Percentiles rank a stretch among this genome's conserved stretches.
Evolutionary conservation across 2,797 vertebrate genomes (phyloP).

Genomic region (Clarias fuscus): DNA sequence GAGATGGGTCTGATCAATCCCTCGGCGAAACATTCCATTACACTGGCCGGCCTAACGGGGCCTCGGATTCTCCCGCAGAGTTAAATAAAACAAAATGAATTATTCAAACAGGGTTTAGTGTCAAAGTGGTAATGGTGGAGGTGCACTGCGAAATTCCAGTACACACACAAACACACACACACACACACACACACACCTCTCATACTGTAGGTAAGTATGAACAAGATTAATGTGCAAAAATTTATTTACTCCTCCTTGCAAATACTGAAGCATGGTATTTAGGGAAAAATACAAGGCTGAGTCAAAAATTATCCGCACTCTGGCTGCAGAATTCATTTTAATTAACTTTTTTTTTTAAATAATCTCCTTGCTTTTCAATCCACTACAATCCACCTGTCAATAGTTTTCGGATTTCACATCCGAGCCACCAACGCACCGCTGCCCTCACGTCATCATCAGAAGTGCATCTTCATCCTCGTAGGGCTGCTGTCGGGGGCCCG

Average conservation of each 20-base stretch:
- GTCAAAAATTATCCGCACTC: too few relatives aligned
- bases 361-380: too few relatives aligned
- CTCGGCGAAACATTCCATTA: constrained; percentile 60
- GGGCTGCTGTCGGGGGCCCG: too few relatives aligned
- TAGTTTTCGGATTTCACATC: too few relatives aligned
- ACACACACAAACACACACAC: background rate
- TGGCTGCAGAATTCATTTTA: too few relatives aligned
- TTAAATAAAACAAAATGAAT: constrained; percentile 63
- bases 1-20: constrained; percentile 78
- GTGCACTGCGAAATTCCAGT: background rate
- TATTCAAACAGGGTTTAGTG: constrained; percentile 56
- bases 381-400: too few relatives aligned
- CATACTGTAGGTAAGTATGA: constrained; percentile 60
- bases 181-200: background rate
- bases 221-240: constrained; percentile 75
- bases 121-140: background rate
- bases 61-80: constrained; percentile 35
- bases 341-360: too few relatives aligned
- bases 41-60: constrained; percentile 40
- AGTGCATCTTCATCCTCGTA: too few relatives aligned
- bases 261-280: constrained; percentile 66
- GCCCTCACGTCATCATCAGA: too few relatives aligned
- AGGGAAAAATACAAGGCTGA: too few relatives aligned
- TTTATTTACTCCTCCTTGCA: constrained; percentile 78
- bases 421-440: too few relatives aligned